Percentiles rank a stretch among this genome's conserved stretches.
Evolutionary conservation across 2,888 invertebrate species (phyloP).

Genomic region (Caenorhabditis virilis): DNA sequence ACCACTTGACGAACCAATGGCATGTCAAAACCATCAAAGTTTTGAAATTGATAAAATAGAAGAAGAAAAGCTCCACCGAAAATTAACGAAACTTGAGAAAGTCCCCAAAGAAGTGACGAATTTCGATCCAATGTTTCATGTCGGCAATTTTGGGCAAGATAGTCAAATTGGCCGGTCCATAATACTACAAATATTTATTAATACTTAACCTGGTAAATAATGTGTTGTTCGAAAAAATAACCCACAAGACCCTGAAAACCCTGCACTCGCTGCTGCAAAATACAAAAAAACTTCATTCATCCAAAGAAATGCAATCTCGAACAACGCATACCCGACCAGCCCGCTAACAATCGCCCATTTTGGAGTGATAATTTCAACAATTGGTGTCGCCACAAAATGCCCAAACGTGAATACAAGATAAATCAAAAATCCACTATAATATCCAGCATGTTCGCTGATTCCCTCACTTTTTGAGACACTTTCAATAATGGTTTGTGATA

Average conservation of each 20-base stretch:
- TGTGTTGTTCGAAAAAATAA: neutral
- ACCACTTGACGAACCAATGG: slow-evolving; percentile 21
- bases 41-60: slow-evolving; percentile 21
- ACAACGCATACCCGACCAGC: slow-evolving; percentile 28
- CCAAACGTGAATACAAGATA: slow-evolving; percentile 36
- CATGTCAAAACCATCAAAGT: slow-evolving; percentile 17
- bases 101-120: slow-evolving; percentile 27
- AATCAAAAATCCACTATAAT: slow-evolving; percentile 23
- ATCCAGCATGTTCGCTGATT: slow-evolving; percentile 31
- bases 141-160: slow-evolving; percentile 27
- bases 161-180: slow-evolving; percentile 40
- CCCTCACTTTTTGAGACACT: slow-evolving; percentile 20
- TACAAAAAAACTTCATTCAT: slow-evolving; percentile 32
- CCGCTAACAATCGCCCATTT: slow-evolving; percentile 37
- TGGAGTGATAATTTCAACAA: slow-evolving; percentile 34
- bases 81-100: slow-evolving; percentile 29
- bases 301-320: slow-evolving; percentile 21
- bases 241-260: slow-evolving; percentile 32
- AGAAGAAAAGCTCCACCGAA: slow-evolving; percentile 25
- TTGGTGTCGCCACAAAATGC: slow-evolving; percentile 36
- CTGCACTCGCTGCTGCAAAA: slow-evolving; percentile 28
- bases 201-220: too few species aligned
- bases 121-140: slow-evolving; percentile 28
- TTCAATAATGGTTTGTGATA: slow-evolving; percentile 34
- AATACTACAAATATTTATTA: too few species aligned